These are phyloP conservation scores for Fulmarus glacialis DNA, from an alignment of 2,113 vertebrate genomes.

Conservation along the genomic window DNA sequence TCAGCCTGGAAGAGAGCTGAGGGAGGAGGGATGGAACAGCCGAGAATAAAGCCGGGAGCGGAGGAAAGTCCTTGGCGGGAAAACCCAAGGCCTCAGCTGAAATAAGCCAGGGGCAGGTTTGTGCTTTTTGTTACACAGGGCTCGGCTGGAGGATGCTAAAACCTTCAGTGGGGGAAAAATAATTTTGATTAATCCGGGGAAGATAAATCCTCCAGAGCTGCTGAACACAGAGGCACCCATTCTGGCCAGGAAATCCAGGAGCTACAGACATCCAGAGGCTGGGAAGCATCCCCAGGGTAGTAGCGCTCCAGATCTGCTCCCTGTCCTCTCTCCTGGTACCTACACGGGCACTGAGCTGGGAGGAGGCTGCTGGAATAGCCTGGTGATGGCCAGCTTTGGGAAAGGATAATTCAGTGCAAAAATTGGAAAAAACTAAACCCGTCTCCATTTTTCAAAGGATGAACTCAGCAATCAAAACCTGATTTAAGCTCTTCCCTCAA, in stretches of 20 bases:
- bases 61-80: background rate
- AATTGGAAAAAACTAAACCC: background rate
- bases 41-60: rapidly evolving
- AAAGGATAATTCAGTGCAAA: background rate
- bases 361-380: background rate
- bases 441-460: background rate
- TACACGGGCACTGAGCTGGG: background rate
- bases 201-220: background rate
- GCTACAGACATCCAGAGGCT: background rate
- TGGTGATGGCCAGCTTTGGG: background rate
- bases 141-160: background rate
- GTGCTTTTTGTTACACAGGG: background rate
- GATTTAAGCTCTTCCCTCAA: background rate
- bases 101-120: background rate
- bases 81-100: background rate
- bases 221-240: background rate
- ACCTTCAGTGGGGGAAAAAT: background rate
- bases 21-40: background rate
- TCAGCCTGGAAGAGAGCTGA: background rate
- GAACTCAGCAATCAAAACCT: background rate
- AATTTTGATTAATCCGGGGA: background rate
- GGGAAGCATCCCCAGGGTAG: background rate
- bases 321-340: background rate
- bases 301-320: background rate
- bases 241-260: background rate